Percentiles rank a stretch among this genome's conserved stretches.
Evolutionary conservation across 2,888 invertebrate species (phyloP).

Genomic region (Slavum lentiscoides): DNA sequence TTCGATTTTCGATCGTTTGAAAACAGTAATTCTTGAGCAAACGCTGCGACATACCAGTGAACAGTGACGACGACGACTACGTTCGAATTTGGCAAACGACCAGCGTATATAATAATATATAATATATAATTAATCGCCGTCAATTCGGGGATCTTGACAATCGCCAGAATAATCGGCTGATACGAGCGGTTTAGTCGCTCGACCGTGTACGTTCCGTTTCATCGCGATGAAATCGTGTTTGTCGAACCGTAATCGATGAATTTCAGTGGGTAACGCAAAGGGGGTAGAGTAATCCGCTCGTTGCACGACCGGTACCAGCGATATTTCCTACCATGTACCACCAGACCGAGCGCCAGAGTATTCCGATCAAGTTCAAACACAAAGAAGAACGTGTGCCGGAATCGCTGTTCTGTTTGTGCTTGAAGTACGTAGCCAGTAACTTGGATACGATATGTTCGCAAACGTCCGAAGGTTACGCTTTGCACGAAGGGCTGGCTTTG

Average conservation of each 20-base stretch:
- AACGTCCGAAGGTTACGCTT: slow-evolving; percentile 61
- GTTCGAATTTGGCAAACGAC: not conserved
- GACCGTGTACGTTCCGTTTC: no score
- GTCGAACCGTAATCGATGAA: no score
- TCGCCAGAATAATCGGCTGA: no score
- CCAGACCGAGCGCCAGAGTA: slow-evolving; percentile 3
- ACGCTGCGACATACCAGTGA: not conserved
- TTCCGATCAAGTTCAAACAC: slow-evolving; percentile 43
- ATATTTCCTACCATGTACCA: slow-evolving; percentile 23
- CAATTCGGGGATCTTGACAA: no score
- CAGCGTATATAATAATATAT: not conserved
- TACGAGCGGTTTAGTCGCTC: no score
- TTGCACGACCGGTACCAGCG: not conserved
- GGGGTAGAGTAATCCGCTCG: not conserved
- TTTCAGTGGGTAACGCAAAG: no score
- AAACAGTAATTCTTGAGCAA: not conserved
- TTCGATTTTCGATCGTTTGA: no score
- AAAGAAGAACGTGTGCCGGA: slow-evolving; percentile 38
- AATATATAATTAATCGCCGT: not conserved
- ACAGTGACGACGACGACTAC: not conserved
- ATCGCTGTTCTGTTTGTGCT: slow-evolving; percentile 31
- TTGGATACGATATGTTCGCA: slow-evolving; percentile 66
- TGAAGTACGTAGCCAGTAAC: slow-evolving; percentile 59
- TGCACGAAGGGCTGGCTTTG: slow-evolving; percentile 68
- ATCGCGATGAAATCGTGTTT: no score